Conservation (phyloP, 2,797 vertebrate genomes). For the Chaenodraco wilsoni region DNA sequence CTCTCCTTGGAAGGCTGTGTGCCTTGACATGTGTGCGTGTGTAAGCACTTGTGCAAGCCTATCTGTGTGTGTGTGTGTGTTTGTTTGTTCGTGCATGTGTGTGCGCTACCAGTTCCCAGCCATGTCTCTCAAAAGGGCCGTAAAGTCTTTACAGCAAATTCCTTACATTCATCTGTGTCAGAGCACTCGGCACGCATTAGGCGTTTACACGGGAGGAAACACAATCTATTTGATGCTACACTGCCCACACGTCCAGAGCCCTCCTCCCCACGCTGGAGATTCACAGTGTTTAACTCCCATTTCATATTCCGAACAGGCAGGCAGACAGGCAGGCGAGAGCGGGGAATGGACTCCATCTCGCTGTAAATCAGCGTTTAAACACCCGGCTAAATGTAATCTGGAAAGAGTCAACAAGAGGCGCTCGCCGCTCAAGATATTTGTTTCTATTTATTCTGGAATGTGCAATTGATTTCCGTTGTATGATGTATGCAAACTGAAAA, state of each 20-base stretch:
- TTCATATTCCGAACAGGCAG: constrained; percentile 84
- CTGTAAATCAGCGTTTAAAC: constrained; percentile 84
- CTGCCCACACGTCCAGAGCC: constrained; percentile 84
- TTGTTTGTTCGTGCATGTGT: background rate
- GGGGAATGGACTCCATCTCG: constrained; percentile 77
- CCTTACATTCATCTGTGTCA: constrained; percentile 87
- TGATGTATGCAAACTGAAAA: constrained; percentile 76
- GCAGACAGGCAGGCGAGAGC: constrained; percentile 66
- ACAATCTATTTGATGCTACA: constrained; percentile 88
- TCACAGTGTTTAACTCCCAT: constrained; percentile 85
- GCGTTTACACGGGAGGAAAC: constrained; percentile 86
- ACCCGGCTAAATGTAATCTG: constrained; percentile 77
- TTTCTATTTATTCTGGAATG: constrained; percentile 80
- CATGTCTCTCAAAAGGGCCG: constrained; percentile 82
- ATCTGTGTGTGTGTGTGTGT: constrained; percentile 17
- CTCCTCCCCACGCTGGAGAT: constrained; percentile 77
- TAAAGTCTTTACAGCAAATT: constrained; percentile 87
- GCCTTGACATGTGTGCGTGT: constrained; percentile 73
- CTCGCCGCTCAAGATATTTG: constrained; percentile 71
- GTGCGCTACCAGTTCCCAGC: constrained; percentile 67
- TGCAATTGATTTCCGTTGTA: constrained; percentile 78
- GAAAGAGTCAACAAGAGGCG: constrained; percentile 77
- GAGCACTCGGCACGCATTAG: constrained; percentile 82
- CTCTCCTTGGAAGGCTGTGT: constrained; percentile 67
- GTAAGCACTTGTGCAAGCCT: constrained; percentile 66